These are phyloP conservation scores for Pelodytes ibericus DNA, from an alignment of 2,797 vertebrate genomes.

Conservation along the genomic window DNA sequence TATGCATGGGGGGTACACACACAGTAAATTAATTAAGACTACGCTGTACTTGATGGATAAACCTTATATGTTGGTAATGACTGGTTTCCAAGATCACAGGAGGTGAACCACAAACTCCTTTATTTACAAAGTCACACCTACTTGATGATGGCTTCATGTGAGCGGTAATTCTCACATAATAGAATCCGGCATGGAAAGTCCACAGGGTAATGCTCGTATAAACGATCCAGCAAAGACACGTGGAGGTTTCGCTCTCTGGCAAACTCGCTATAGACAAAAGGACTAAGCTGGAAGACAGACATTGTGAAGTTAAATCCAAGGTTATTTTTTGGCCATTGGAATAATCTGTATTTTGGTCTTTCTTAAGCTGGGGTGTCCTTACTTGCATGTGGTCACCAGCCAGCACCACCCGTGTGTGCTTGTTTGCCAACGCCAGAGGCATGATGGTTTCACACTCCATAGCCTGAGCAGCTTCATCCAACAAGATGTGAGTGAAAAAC, in stretches of 20 bases:
- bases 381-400: conserved; percentile 99
- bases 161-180: conserved; percentile 98
- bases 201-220: conserved; percentile 96
- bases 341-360: too few relatives aligned
- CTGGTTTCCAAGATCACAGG: too few relatives aligned
- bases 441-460: conserved; percentile 99
- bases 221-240: conserved; percentile 92
- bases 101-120: background rate
- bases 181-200: conserved; percentile 97
- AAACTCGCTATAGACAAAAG: conserved; percentile 99
- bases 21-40: too few relatives aligned
- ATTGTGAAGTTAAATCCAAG: conserved; percentile 54
- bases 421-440: conserved; percentile 94
- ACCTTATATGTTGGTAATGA: too few relatives aligned
- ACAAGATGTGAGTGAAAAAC: conserved; percentile 93
- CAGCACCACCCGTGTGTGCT: conserved; percentile 91
- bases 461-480: conserved; percentile 98
- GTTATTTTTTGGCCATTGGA: too few relatives aligned
- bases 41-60: too few relatives aligned
- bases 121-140: conserved; percentile 75
- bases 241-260: conserved; percentile 96
- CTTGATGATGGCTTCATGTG: conserved; percentile 99
- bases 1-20: too few relatives aligned
- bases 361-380: background rate
- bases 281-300: conserved; percentile 90